Evolutionary conservation across 1,140 invertebrate genomes (phyloP).

Genomic region (Hyphantria cunea): DNA sequence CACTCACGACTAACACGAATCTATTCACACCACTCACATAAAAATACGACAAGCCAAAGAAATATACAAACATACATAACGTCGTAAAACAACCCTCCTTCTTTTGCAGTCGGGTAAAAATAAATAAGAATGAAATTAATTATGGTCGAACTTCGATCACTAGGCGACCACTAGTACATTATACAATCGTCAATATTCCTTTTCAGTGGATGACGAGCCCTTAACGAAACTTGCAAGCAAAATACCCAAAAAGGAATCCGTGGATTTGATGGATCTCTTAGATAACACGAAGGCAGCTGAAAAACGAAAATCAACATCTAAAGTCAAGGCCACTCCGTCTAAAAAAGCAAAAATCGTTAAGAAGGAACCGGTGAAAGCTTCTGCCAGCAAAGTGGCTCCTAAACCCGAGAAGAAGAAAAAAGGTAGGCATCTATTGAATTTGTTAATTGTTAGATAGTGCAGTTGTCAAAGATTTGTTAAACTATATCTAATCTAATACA

Average conservation of each 20-base stretch:
- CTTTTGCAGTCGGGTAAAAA: too few relatives aligned
- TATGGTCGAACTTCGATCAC: too few relatives aligned
- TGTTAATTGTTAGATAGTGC: conserved; percentile 16
- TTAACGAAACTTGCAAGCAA: conserved; percentile 63
- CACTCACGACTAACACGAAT: too few relatives aligned
- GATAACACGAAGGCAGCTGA: conserved; percentile 54
- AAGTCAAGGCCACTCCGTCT: conserved; percentile 43
- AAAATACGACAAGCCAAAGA: too few relatives aligned
- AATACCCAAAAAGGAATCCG: conserved; percentile 64
- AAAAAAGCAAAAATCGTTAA: conserved; percentile 55
- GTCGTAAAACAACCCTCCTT: too few relatives aligned
- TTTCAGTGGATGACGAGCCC: conserved; percentile 68
- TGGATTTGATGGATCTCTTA: conserved; percentile 57
- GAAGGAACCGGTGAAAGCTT: conserved; percentile 35
- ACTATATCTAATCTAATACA: too few relatives aligned
- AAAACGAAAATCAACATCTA: conserved; percentile 60
- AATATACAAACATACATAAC: background rate
- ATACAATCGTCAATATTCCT: background rate
- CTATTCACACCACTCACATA: too few relatives aligned
- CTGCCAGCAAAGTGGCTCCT: conserved; percentile 54
- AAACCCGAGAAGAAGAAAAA: conserved; percentile 73
- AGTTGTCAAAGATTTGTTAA: conserved; percentile 7
- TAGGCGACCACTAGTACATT: too few relatives aligned
- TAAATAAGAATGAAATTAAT: too few relatives aligned
- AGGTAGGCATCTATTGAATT: conserved; percentile 56